Base-by-base conservation (phyloP, 1,140 invertebrate genomes). In the Drosophila rufa region DNA sequence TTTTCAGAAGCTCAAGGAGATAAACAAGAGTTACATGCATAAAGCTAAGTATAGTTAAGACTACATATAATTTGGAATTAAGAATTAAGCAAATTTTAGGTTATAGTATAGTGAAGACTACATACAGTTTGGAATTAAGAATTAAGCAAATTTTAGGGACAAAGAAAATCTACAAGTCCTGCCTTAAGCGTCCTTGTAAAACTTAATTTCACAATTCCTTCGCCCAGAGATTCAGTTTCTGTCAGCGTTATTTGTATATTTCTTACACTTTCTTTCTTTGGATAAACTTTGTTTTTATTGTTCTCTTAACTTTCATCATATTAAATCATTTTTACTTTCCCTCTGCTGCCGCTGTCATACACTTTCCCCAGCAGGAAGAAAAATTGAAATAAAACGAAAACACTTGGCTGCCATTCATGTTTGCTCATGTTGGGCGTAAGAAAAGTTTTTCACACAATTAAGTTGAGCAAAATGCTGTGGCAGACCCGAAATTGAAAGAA, bases 371-470 rank as follows among this genome's bases (percentile, higher is more conserved):
- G 40, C 14, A 46, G 64, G 11, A 45, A 22, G 47, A 48, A 47
- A 48, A 25, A 12, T 33, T 9, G 9, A 33, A 47, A 56, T 40
- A 56, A 56, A 27, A 43, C 19, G 30, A 73, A 73, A 69, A 81
- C 81, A 84, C 73, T 84, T 74, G 67, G 70, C 65, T 57, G 80
- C 43, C 67, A 60, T 50, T 74, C 51, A 66, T 77, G 79, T 77
- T 83, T 75, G 68, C 62, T 55, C 66, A 48, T 36, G 51, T 70
- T 36, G 43, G 73, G 77, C 66, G 66, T 46, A 62, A 33, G 50
- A 53, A 84, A 84, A 84, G 25, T 85, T 84, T 84, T 81, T 78
- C 82, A 57, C 78, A 81, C 82, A 85, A 84, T 84, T 84, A 85
- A 84, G 78, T 78, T 45, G 59, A 40, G 60, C 56, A 68, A 60